phyloP scores from a whole-genome alignment of 2,888 invertebrate species.

The Zele albiditarsus region DNA sequence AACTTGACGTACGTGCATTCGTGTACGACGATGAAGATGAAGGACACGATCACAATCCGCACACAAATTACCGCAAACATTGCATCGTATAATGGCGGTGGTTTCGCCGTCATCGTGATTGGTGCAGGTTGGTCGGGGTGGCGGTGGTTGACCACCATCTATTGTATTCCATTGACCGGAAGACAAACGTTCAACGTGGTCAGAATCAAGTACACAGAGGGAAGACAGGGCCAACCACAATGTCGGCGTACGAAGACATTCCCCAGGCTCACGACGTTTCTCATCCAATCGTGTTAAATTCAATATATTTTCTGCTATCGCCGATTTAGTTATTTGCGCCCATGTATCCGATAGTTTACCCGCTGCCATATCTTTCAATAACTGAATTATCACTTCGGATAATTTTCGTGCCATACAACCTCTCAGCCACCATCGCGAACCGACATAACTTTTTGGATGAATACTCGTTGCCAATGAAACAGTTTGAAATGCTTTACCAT shows the following conservation, averaged over 20 bases:
- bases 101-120: slow-evolving; percentile 98
- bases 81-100: slow-evolving; percentile 93
- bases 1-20: slow-evolving; percentile 90
- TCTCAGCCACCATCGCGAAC: slow-evolving; percentile 87
- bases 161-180: slow-evolving; percentile 86
- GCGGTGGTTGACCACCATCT: slow-evolving; percentile 74
- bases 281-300: slow-evolving; percentile 88
- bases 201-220: slow-evolving; percentile 92
- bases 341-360: slow-evolving; percentile 89
- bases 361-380: slow-evolving; percentile 93
- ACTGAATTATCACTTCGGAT: slow-evolving; percentile 89
- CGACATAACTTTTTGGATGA: slow-evolving; percentile 76
- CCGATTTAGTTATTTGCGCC: slow-evolving; percentile 90
- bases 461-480: slow-evolving; percentile 78
- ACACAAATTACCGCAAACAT: slow-evolving; percentile 92
- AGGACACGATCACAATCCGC: slow-evolving; percentile 96
- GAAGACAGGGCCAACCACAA: slow-evolving; percentile 95
- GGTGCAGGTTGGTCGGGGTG: slow-evolving; percentile 84
- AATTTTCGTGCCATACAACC: slow-evolving; percentile 89
- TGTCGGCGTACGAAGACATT: slow-evolving; percentile 88
- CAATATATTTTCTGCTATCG: slow-evolving; percentile 89
- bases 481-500: slow-evolving; percentile 73
- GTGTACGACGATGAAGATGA: slow-evolving; percentile 91
- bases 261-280: slow-evolving; percentile 81
- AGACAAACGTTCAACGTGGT: slow-evolving; percentile 88